phyloP scores from a whole-genome alignment of 2,888 invertebrate species.

The Sepiola atlantica region DNA sequence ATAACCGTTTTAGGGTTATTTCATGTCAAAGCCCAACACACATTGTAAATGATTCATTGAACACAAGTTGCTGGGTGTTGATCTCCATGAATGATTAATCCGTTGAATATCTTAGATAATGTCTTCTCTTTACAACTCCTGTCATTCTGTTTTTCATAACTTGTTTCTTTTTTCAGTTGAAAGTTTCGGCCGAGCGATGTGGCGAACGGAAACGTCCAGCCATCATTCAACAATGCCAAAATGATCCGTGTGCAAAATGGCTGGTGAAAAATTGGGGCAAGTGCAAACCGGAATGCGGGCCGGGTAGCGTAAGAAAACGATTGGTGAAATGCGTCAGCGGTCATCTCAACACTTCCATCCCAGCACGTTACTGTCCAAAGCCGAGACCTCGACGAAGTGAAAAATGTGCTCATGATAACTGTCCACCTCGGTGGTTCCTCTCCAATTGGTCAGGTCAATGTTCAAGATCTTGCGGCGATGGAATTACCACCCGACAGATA shows the following conservation, averaged over 20 bases:
- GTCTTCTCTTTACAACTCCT: neutral
- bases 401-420: neutral
- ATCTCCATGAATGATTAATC: no score
- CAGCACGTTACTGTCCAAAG: conserved; percentile 2
- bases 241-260: conserved; percentile 48
- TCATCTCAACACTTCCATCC: conserved; percentile 11
- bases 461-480: neutral
- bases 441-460: conserved; percentile 34
- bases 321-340: conserved; percentile 24
- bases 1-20: no score
- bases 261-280: conserved; percentile 39
- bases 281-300: conserved; percentile 41
- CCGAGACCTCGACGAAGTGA: neutral
- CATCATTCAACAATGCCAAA: conserved; percentile 45
- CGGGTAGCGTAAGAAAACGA: neutral
- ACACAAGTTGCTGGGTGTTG: no score
- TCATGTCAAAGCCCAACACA: no score
- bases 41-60: no score
- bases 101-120: no score
- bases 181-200: conserved; percentile 44
- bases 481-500: conserved; percentile 37
- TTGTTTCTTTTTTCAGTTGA: conserved; percentile 36
- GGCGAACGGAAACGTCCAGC: conserved; percentile 38
- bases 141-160: neutral
- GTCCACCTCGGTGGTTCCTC: conserved; percentile 33